Conservation (phyloP, 30 jellyfish, hydroid and myxozoan genomes). For the Pelagia noctiluca region DNA sequence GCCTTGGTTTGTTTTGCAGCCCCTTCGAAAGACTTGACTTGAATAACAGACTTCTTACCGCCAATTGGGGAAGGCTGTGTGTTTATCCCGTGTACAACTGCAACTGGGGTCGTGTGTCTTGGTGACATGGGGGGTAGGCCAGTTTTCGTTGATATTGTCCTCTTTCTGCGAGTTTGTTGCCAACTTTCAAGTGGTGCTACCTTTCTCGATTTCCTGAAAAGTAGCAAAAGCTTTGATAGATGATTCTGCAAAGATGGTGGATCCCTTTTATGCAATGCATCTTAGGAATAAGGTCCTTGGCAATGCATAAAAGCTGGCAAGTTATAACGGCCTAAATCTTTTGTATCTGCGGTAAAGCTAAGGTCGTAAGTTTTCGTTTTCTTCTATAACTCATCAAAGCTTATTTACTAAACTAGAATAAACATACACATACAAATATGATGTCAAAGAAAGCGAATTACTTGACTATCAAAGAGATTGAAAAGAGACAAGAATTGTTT, state of each 20-base stretch:
- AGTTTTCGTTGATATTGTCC: slow-evolving; percentile 1
- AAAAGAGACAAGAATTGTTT: too few relatives aligned
- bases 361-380: not conserved
- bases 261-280: not conserved
- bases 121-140: slow-evolving; percentile 1
- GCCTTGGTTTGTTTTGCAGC: not conserved
- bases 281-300: not conserved
- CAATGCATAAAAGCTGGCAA: not conserved
- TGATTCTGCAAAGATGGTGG: too few relatives aligned
- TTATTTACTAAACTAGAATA: too few relatives aligned
- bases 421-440: too few relatives aligned
- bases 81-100: not conserved
- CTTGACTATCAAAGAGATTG: too few relatives aligned
- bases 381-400: too few relatives aligned
- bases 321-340: not conserved
- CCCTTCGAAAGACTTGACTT: not conserved
- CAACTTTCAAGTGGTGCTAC: slow-evolving; percentile 1
- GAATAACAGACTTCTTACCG: not conserved
- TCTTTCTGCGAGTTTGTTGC: slow-evolving; percentile 6
- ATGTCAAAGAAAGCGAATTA: too few relatives aligned
- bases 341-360: not conserved
- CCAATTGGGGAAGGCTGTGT: not conserved
- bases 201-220: not conserved
- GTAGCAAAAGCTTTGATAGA: too few relatives aligned
- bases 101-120: not conserved